phyloP scores from a whole-genome alignment of 92 coral and sea anemone species.

The Porites evermanni region DNA sequence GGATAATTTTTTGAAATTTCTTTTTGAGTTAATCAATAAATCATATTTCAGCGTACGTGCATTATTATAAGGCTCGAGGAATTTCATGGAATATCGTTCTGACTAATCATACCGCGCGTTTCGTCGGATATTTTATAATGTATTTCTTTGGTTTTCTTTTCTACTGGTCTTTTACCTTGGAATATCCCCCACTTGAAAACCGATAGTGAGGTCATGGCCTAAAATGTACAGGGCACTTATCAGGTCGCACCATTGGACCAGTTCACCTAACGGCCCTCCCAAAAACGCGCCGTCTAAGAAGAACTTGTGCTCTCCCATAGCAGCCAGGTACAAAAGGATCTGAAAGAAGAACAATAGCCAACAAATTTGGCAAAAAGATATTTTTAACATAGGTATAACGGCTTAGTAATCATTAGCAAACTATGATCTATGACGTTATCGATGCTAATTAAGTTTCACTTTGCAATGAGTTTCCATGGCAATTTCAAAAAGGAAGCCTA shows the following conservation, averaged over 20 bases:
- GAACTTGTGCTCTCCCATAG: constrained; percentile 37
- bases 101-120: too few species aligned
- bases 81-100: too few species aligned
- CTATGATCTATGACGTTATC: too few species aligned
- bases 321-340: constrained; percentile 73
- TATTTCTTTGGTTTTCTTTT: neutral
- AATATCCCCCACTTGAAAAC: constrained; percentile 35
- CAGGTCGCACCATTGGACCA: constrained; percentile 87
- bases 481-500: too few species aligned
- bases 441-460: too few species aligned
- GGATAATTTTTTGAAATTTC: too few species aligned
- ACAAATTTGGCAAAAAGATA: neutral
- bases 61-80: too few species aligned
- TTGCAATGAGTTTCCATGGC: too few species aligned
- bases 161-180: constrained; percentile 12
- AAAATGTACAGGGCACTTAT: constrained; percentile 80
- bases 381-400: neutral
- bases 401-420: too few species aligned
- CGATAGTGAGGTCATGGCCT: constrained; percentile 72
- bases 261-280: constrained; percentile 91
- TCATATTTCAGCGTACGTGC: too few species aligned
- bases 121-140: too few species aligned
- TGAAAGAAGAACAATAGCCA: neutral
- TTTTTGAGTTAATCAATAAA: too few species aligned
- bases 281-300: constrained; percentile 56